Conservation (phyloP, 2,888 invertebrate genomes). For the Dasypogon diadema region DNA sequence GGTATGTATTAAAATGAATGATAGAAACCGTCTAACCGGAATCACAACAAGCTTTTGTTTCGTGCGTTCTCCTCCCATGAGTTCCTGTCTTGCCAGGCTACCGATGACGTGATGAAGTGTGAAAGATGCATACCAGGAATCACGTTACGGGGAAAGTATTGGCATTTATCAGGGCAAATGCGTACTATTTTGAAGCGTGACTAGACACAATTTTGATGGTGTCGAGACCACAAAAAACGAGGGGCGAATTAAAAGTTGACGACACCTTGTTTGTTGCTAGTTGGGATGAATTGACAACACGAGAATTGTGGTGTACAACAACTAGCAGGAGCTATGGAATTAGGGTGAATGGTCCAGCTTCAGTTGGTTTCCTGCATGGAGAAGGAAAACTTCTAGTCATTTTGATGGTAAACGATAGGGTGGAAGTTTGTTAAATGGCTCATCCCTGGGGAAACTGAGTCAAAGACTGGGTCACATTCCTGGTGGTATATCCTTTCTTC, state of each 20-base stretch:
- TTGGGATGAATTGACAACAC: not conserved
- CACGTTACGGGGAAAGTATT: not conserved
- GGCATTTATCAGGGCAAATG: not conserved
- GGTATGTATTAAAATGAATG: not conserved
- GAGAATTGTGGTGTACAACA: not conserved
- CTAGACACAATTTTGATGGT: not conserved
- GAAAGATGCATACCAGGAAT: not conserved
- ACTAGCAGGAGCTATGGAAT: not conserved
- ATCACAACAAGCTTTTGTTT: too few relatives aligned
- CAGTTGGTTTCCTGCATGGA: not conserved
- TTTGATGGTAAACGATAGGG: not conserved
- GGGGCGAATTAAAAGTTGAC: not conserved
- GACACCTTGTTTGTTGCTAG: not conserved
- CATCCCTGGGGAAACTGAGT: not conserved
- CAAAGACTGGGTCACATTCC: not conserved
- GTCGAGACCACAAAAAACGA: not conserved
- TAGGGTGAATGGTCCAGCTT: not conserved
- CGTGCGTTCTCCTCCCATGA: too few relatives aligned
- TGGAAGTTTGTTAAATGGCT: slow-evolving; percentile 20
- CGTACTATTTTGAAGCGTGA: not conserved
- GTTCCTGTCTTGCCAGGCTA: too few relatives aligned
- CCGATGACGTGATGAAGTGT: not conserved
- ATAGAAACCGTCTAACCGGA: not conserved
- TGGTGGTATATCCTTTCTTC: too few relatives aligned
- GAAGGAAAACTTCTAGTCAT: slow-evolving; percentile 24